phyloP scores from a whole-genome alignment of 2,797 vertebrate species.

The Enteromius thamalakanensis region DNA sequence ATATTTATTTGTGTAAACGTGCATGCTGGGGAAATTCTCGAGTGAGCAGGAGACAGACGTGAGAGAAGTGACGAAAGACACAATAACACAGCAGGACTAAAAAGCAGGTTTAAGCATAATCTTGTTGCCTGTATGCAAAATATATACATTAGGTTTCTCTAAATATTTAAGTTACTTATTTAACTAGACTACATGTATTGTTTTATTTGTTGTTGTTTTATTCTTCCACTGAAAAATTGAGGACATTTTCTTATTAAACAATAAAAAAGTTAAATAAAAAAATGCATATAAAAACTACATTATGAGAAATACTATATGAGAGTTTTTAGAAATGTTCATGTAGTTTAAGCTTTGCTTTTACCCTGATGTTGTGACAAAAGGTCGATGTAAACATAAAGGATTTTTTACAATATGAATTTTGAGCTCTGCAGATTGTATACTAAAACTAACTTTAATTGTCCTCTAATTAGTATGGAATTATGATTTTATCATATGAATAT shows the following conservation, averaged over 20 bases:
- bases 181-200: not conserved
- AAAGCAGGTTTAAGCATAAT: conserved; percentile 27
- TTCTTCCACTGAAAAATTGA: not conserved
- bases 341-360: conserved; percentile 10
- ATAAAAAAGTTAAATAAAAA: not conserved
- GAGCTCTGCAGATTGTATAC: not conserved
- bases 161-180: not conserved
- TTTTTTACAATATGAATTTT: not conserved
- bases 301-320: not conserved
- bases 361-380: not conserved
- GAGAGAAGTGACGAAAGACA: conserved; percentile 4
- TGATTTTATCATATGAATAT: not conserved
- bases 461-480: not conserved
- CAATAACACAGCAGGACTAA: conserved; percentile 41
- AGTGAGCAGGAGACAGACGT: not conserved
- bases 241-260: not conserved
- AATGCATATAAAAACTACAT: not conserved
- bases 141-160: conserved; percentile 42
- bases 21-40: not conserved
- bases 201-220: not conserved
- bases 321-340: not conserved
- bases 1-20: conserved; percentile 45
- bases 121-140: conserved; percentile 42
- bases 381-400: not conserved
- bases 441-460: not conserved